Evolutionary conservation across 2,888 invertebrate species (phyloP).

Genomic region (Scaptomyza caliginosa): DNA sequence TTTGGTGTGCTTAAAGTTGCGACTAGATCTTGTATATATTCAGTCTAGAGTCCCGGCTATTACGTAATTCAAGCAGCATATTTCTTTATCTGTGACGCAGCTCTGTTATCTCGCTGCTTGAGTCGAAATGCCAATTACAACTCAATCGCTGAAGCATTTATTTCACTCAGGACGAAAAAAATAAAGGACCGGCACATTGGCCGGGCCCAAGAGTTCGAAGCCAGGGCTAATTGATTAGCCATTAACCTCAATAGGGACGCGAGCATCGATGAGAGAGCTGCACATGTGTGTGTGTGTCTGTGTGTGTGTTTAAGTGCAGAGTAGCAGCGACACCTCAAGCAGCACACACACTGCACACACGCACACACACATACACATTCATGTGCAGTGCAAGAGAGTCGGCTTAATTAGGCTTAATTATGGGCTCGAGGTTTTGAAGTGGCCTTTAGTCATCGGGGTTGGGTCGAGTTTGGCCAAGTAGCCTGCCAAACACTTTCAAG

Average conservation of each 20-base stretch:
- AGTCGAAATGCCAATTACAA: constrained; percentile 63
- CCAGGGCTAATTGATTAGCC: constrained; percentile 72
- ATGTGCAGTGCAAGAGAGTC: constrained; percentile 20
- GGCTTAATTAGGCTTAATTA: constrained; percentile 77
- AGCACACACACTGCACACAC: constrained; percentile 21
- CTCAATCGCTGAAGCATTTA: constrained; percentile 63
- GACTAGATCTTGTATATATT: background rate
- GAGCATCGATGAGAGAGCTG: constrained; percentile 4
- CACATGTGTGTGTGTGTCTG: background rate
- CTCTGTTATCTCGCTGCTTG: constrained; percentile 35
- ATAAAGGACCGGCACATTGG: constrained; percentile 16
- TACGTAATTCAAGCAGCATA: constrained; percentile 45
- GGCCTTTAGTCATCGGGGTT: constrained; percentile 2
- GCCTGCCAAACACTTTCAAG: constrained; percentile 66
- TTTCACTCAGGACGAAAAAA: constrained; percentile 24
- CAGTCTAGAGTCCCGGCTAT: constrained; percentile 1
- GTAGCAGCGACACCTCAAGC: constrained; percentile 54
- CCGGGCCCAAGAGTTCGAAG: constrained; percentile 37
- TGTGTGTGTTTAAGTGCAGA: constrained; percentile 32
- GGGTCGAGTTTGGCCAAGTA: constrained; percentile 46
- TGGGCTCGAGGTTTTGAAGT: constrained; percentile 38
- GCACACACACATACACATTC: constrained; percentile 17
- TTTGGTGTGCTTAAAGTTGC: no score
- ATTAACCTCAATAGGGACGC: constrained; percentile 70
- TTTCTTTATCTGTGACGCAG: constrained; percentile 23